Evolutionary conservation across 2,113 vertebrate species (phyloP).

Genomic region (Gasterosteus nipponicus): DNA sequence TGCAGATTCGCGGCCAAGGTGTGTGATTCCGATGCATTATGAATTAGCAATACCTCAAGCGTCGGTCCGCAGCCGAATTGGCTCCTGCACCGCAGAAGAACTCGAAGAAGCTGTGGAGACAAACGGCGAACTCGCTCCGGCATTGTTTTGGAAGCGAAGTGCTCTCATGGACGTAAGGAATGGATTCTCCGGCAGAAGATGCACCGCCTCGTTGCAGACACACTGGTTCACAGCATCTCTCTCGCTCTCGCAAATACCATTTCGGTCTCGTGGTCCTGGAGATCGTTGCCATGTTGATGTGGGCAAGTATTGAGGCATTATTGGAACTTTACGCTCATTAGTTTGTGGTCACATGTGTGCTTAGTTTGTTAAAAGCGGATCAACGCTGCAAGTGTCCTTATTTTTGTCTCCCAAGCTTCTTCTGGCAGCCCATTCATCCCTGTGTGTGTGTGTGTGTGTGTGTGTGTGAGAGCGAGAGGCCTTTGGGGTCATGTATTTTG

Average conservation of each 20-base stretch:
- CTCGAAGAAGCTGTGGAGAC: background rate
- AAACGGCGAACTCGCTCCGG: background rate
- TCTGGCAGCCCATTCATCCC: conserved; percentile 52
- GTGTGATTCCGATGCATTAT: background rate
- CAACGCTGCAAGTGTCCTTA: conserved; percentile 25
- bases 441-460: background rate
- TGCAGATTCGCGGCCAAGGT: background rate
- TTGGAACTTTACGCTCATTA: conserved; percentile 18
- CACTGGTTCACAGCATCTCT: conserved; percentile 12
- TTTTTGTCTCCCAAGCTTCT: conserved; percentile 7
- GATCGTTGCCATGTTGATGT: conserved; percentile 1
- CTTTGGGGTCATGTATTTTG: conserved; percentile 61
- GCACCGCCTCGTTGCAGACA: background rate
- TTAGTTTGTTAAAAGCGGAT: background rate
- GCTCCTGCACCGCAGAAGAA: too few relatives aligned
- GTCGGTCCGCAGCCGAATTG: background rate
- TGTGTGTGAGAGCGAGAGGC: conserved; percentile 34
- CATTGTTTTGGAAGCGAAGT: too few relatives aligned
- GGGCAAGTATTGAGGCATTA: conserved; percentile 27
- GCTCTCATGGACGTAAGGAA: background rate
- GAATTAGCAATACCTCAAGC: background rate
- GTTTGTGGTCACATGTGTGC: background rate
- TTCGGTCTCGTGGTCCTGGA: conserved; percentile 23
- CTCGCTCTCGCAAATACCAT: conserved; percentile 15
- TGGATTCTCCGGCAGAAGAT: background rate